Percentiles rank a stretch among this genome's conserved stretches.
Evolutionary conservation across 2,797 vertebrate genomes (phyloP).

Genomic region (Chloroceryle inda): DNA sequence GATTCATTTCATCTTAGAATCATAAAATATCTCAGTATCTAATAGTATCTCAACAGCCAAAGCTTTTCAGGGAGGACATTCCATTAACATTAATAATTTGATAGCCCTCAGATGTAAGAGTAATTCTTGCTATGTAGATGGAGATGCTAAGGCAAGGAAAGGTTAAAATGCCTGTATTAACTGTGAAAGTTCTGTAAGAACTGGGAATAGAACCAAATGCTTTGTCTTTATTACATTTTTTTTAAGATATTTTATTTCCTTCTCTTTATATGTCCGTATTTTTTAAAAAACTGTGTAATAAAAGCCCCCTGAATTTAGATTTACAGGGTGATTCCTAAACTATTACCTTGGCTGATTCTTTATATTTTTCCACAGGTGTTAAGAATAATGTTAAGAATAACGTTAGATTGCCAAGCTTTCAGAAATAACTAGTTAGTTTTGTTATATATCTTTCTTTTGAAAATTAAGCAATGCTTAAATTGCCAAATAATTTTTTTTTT

Average conservation of each 20-base stretch:
- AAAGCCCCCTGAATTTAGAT: background rate
- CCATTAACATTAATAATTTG: background rate
- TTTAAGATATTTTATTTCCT: background rate
- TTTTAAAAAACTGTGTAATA: background rate
- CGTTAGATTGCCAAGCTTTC: background rate
- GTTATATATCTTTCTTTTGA: background rate
- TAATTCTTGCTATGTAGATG: background rate
- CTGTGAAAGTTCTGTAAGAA: background rate
- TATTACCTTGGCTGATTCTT: background rate
- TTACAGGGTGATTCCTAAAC: background rate
- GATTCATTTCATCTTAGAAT: background rate
- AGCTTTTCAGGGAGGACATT: background rate
- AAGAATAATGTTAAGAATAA: background rate
- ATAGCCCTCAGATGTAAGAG: background rate
- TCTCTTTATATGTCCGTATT: background rate
- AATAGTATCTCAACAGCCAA: background rate
- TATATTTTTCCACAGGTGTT: background rate
- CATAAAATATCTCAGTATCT: background rate
- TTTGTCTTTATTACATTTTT: background rate
- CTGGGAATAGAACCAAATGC: background rate
- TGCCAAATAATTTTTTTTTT: background rate
- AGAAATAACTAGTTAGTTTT: background rate
- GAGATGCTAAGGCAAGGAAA: background rate
- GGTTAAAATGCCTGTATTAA: background rate
- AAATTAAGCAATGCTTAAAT: background rate